Evolutionary conservation across 2,113 vertebrate species (phyloP), one percentile per base, ranked within the genome.

Genomic region (Cynoglossus semilaevis): DNA sequence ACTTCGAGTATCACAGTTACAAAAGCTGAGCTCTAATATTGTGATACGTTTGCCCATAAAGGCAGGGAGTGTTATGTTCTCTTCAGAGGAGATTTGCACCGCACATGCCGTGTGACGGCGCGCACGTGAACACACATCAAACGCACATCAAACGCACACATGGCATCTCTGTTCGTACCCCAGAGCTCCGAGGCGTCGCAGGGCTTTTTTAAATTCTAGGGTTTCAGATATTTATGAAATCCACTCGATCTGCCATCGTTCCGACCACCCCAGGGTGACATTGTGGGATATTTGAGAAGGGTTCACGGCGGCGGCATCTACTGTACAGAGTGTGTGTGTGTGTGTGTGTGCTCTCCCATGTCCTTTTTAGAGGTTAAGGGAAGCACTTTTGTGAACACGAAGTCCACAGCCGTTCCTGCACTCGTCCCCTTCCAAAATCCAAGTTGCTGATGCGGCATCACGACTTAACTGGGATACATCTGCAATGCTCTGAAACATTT

Each of bases 181-280:
- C 67, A 58, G 54, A 55, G 70, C 76, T 70, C 60, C 67, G 74
- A 83, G 54, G 70, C 74, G 70, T 66, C 62, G 51, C 58, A 42
- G 76, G 22, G 22, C 65, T 84, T 79, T 77, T 78, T 83, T 74
- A 67, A 66, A 77, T 69, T 77, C 79, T 89, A 79, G 63, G 70
- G 77, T 88, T 90, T 88, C 83, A 70, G 65, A 77, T 72, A 84
- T 85, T 85, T 74, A 85, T 87, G 81, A 86, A 88, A 87, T 72
- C 70, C 79, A 70, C 84, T 87, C 83, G 67, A 66, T 85, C 84
- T 85, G 76, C 70, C 72, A 86, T 87, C 79, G 83, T 67, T 74
- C 73, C 76, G 75, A 81, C 75, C 74, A 77, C 77, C 52, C 74
- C 74, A 80, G 87, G 85, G 87, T 88, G 82, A 90, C 88, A 87